Evolutionary conservation across 2,113 vertebrate genomes (phyloP).

Genomic region (Grallaria varia): DNA sequence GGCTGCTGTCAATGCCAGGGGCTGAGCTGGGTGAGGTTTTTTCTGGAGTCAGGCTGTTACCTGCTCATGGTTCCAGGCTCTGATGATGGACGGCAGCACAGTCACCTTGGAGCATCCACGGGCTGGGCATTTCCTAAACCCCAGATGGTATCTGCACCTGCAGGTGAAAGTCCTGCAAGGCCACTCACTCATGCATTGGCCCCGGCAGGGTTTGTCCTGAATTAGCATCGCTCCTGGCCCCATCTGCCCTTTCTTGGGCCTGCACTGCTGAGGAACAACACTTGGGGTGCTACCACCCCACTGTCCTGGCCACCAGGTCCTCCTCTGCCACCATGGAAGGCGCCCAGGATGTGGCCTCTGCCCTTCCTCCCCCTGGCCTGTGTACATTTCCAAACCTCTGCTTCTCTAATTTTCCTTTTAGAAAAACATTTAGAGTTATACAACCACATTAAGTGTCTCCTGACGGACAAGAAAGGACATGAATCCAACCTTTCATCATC

Average conservation of each 20-base stretch:
- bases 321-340: background rate
- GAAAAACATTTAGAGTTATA: slow-evolving; percentile 71
- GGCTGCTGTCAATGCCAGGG: background rate
- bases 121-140: background rate
- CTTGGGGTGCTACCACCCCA: background rate
- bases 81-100: rapidly evolving
- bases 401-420: background rate
- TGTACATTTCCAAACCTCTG: background rate
- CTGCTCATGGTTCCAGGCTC: rapidly evolving
- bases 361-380: background rate
- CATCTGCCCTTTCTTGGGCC: background rate
- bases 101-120: background rate
- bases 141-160: background rate
- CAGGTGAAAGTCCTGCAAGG: background rate
- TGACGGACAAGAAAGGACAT: slow-evolving; percentile 68
- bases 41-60: background rate
- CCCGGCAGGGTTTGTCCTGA: background rate
- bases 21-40: background rate
- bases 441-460: slow-evolving; percentile 39
- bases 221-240: background rate
- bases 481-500: slow-evolving; percentile 60
- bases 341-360: background rate
- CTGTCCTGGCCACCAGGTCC: background rate
- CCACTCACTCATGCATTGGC: background rate
- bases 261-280: background rate